phyloP scores from a whole-genome alignment of 1,140 invertebrate species.

The Protaetia brevitarsis region DNA sequence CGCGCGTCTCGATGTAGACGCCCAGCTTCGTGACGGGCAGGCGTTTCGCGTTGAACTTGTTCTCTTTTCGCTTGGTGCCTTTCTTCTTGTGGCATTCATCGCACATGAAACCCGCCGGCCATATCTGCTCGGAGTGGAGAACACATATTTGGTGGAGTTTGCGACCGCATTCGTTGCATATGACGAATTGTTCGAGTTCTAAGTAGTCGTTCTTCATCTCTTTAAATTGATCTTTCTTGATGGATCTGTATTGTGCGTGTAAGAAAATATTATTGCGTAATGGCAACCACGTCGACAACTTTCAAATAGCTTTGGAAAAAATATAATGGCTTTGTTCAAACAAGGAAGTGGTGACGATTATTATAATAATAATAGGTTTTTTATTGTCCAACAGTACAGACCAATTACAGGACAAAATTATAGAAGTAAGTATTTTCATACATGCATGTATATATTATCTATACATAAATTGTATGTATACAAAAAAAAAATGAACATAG shows the following conservation, averaged over 20 bases:
- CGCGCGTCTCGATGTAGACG: constrained; percentile 95
- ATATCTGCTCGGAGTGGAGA: constrained; percentile 92
- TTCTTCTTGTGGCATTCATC: constrained; percentile 95
- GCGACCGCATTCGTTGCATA: constrained; percentile 92
- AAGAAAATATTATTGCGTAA: constrained; percentile 20
- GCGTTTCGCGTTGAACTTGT: constrained; percentile 95
- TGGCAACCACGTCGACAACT: too few relatives aligned
- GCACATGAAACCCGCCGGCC: constrained; percentile 92
- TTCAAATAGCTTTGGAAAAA: too few relatives aligned
- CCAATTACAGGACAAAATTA: too few relatives aligned
- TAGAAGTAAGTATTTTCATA: too few relatives aligned
- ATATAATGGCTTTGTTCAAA: too few relatives aligned
- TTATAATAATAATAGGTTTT: too few relatives aligned
- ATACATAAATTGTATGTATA: too few relatives aligned
- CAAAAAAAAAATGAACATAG: too few relatives aligned
- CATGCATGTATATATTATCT: too few relatives aligned
- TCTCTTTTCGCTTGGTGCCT: constrained; percentile 89
- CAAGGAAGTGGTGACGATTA: too few relatives aligned
- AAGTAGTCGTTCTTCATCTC: constrained; percentile 99
- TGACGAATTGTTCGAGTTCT: constrained; percentile 94
- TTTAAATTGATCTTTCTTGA: constrained; percentile 96
- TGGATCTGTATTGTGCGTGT: constrained; percentile 83
- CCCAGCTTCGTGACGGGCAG: constrained; percentile 91
- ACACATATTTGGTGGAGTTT: constrained; percentile 99
- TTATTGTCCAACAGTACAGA: too few relatives aligned